Evolutionary conservation across 2,113 vertebrate species (phyloP), one percentile per base, ranked within the genome.

Genomic region (Phaethornis superciliosus): DNA sequence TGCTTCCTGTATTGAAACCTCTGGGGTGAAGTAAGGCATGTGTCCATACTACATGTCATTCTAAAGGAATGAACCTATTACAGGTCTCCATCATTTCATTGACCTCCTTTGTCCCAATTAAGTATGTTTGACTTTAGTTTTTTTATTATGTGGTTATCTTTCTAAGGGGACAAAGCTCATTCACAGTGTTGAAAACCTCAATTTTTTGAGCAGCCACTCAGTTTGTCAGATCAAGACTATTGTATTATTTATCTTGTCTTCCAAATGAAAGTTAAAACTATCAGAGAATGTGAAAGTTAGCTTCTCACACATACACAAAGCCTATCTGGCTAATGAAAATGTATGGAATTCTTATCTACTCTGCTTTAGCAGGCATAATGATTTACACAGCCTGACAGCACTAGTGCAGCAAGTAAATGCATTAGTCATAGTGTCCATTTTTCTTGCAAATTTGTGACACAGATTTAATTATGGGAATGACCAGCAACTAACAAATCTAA

Each of bases 391-490:
- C 92, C 95, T 98, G 98, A 98, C 98, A 98, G 96, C 84, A 97
- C 96, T 96, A 94, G 96, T 92, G 96, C 94, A 96, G 94, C 95
- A 97, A 97, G 96, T 98, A 98, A 98, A 98, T 97, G 97, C 98
- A 98, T 98, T 98, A 98, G 98, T 98, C 97, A 98, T 78, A 83
- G 97, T 93, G 97, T 97, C 98, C 98, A 97, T 98, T 98, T 98
- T 97, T 98, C 98, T 98, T 98, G 98, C 98, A 98, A 97, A 97
- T 98, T 98, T 97, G 97, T 98, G 98, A 98, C 98, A 98, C 78
- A 97, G 97, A 98, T 98, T 98, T 97, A 98, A 98, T 98, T 98
- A 98, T 85, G 95, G 88, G 97, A 98, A 98, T 98, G 98, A 98
- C 98, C 97, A 97, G 98, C 97, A 98, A 98, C 97, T 98, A 97